Conservation (phyloP, 2,888 invertebrate species). For the Halictus quadricinctus region DNA sequence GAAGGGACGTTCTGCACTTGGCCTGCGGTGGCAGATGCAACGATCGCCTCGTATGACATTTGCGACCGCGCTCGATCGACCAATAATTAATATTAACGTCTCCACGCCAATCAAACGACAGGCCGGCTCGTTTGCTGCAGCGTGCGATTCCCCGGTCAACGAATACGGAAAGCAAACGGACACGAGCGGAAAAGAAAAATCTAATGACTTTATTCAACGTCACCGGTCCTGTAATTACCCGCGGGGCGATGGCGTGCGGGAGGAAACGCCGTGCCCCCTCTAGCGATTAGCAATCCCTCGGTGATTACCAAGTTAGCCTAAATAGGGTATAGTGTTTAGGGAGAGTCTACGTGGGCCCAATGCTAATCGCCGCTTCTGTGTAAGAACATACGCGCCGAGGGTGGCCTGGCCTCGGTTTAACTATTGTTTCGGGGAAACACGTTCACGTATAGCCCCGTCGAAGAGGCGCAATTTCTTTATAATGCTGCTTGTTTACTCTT, state of each 20-base stretch:
- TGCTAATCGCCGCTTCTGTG: slow-evolving; percentile 67
- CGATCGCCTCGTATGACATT: slow-evolving; percentile 2
- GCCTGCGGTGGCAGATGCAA: neutral
- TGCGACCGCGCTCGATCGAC: neutral
- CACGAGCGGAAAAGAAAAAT: slow-evolving; percentile 68
- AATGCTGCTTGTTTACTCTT: neutral
- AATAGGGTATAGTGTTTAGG: slow-evolving; percentile 81
- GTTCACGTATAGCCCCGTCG: neutral
- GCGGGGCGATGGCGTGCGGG: slow-evolving; percentile 73
- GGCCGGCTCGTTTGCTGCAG: neutral
- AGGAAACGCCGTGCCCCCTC: slow-evolving; percentile 71
- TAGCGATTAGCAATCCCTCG: slow-evolving; percentile 76
- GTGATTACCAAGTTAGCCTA: slow-evolving; percentile 81
- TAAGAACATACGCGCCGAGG: slow-evolving; percentile 52
- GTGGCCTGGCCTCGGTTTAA: slow-evolving; percentile 35
- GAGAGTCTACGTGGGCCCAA: slow-evolving; percentile 73
- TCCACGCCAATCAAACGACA: neutral
- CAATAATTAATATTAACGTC: neutral
- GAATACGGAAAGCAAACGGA: neutral
- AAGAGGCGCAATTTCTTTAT: neutral
- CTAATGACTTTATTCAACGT: slow-evolving; percentile 81
- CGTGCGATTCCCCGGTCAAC: neutral
- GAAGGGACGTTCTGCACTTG: neutral
- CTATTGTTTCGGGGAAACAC: slow-evolving; percentile 56
- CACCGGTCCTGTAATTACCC: slow-evolving; percentile 81